Evolutionary conservation across 2,113 vertebrate genomes (phyloP).

Genomic region (Dinomys branickii): DNA sequence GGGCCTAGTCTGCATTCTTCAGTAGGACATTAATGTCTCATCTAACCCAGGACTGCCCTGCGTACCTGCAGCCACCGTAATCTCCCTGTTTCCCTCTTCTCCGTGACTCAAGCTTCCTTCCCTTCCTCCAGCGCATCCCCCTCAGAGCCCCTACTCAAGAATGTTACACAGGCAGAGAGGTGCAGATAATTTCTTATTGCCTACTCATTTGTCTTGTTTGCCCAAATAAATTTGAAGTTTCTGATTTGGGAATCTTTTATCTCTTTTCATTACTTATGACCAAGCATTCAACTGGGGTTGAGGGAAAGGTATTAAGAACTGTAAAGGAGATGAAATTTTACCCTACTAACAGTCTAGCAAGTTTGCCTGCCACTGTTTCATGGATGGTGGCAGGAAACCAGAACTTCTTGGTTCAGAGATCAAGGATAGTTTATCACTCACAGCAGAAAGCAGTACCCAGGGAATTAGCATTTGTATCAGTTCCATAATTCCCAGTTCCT

Average conservation of each 20-base stretch:
- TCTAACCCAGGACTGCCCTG: neutral
- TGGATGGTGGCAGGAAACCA: neutral
- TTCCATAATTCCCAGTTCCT: neutral
- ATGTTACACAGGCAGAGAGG: neutral
- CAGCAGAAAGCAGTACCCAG: neutral
- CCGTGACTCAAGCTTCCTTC: neutral
- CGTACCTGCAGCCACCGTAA: neutral
- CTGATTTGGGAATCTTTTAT: neutral
- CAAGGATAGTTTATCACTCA: neutral
- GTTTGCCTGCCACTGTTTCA: neutral
- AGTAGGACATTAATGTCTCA: neutral
- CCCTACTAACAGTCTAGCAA: neutral
- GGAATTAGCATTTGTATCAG: neutral
- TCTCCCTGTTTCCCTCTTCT: neutral
- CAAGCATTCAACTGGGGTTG: neutral
- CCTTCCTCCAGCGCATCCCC: neutral
- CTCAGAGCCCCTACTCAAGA: neutral
- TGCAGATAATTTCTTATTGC: neutral
- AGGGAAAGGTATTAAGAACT: neutral
- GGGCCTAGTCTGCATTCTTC: neutral
- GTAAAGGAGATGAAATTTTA: neutral
- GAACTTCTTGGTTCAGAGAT: slow-evolving; percentile 19
- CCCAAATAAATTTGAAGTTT: neutral
- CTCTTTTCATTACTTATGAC: slow-evolving; percentile 2
- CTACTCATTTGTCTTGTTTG: neutral